Evolutionary conservation across 2,888 invertebrate species (phyloP), one percentile per base, ranked within the genome.

Genomic region (Caenorhabditis sp.): DNA sequence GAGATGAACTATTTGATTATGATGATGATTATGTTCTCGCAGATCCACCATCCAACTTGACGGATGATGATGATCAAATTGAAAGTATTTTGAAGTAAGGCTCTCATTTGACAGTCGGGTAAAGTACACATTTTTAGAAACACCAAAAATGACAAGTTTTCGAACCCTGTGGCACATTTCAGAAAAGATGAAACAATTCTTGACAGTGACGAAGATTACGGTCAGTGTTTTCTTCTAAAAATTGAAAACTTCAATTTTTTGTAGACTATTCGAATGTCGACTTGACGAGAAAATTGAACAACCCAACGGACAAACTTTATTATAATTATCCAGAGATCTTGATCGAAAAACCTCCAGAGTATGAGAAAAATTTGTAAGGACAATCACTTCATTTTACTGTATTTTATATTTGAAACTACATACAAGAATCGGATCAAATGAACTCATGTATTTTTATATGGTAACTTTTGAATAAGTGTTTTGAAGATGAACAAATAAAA

Each of bases 1-100:
- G 75, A 23, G 51, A 65, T 8, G 70, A 75, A 10, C 58, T 75
- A 0, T 58, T 75, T 1, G 75, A 75, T 58, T 64, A 61, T 23
- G 75, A 70, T 36, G 75, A 69, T 1, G 53, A 43, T 10, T 70
- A 58, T 50, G 49, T 8, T 58, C 10, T 31, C 62, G 72, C 64
- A 1, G 63, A 63, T 14, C 60, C 68, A 19, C 73, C 73, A 14
- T 69, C 60, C 36, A 66, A 66, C 23, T 36, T 66, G 26, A 62
- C 23, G 6, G 69, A 73, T 37, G 69, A 73, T 26, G 73, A 73
- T 6, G 68, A 68, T 19, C 59, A 59, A n/a, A 37, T 73, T 4
- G 73, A 73, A 19, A 51, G 51, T 10, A 62, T 73, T 31, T 49
- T 73, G 24, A 68, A 62, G 72, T 71, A n/a, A n/a, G n/a, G 2